Evolutionary conservation across 2,797 vertebrate species (phyloP).

Genomic region (Chanos chanos): DNA sequence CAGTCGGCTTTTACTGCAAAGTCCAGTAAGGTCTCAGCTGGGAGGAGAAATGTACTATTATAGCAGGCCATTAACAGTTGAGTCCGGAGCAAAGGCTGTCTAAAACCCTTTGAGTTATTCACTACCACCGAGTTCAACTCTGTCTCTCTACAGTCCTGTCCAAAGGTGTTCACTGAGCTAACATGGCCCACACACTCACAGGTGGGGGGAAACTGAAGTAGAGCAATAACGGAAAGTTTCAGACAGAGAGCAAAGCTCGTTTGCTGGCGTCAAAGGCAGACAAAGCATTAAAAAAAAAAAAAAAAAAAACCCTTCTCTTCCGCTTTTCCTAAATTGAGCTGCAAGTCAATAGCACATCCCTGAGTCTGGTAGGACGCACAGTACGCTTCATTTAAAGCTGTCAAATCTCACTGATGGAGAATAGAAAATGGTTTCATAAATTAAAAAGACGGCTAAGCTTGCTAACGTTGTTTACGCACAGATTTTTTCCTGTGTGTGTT

Average conservation of each 20-base stretch:
- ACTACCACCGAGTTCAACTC: slow-evolving; percentile 4
- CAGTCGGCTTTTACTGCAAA: slow-evolving; percentile 14
- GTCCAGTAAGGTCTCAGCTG: background rate
- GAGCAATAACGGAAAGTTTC: slow-evolving; percentile 48
- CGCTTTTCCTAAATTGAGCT: slow-evolving; percentile 2
- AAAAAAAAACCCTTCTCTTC: slow-evolving; percentile 11
- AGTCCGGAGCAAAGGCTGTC: slow-evolving; percentile 2
- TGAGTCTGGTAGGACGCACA: background rate
- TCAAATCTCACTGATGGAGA: too few species aligned
- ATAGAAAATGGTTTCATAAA: too few species aligned
- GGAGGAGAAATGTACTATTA: slow-evolving; percentile 1
- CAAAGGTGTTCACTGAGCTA: slow-evolving; percentile 31
- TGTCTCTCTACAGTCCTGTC: slow-evolving; percentile 27
- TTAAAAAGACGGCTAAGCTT: too few species aligned
- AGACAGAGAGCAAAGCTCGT: slow-evolving; percentile 22
- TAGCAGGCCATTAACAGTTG: slow-evolving; percentile 9
- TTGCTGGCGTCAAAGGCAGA: slow-evolving; percentile 34
- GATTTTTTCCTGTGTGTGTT: too few species aligned
- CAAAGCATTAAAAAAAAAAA: slow-evolving; percentile 33
- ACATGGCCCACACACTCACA: slow-evolving; percentile 22
- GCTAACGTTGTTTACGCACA: too few species aligned
- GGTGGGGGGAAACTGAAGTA: slow-evolving; percentile 43
- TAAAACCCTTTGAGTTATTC: slow-evolving; percentile 16
- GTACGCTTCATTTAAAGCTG: too few species aligned
- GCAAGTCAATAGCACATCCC: slow-evolving; percentile 19